phyloP scores from a whole-genome alignment of 1,140 invertebrate genomes.

The Apis laboriosa region DNA sequence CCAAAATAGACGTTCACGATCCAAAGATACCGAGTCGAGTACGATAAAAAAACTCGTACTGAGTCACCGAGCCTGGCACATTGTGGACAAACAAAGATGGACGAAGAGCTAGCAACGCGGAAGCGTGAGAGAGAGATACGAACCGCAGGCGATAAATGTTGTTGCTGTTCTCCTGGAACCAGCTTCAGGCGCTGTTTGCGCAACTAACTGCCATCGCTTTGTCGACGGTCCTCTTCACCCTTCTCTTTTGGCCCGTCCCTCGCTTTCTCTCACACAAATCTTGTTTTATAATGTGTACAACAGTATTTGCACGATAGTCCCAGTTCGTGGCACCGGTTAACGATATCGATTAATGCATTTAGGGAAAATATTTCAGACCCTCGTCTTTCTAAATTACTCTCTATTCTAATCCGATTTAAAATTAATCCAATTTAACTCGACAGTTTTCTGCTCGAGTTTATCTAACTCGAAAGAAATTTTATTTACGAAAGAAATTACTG shows the following conservation, averaged over 20 bases:
- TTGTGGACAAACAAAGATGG: constrained; percentile 13
- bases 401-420: background rate
- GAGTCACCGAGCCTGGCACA: constrained; percentile 38
- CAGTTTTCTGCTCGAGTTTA: no score
- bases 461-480: no score
- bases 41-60: constrained; percentile 44
- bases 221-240: background rate
- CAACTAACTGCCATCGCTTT: constrained; percentile 30
- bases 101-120: background rate
- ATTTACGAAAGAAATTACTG: no score
- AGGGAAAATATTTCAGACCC: background rate
- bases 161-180: constrained; percentile 27
- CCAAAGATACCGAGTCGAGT: constrained; percentile 35
- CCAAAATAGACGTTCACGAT: constrained; percentile 47
- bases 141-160: constrained; percentile 43
- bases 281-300: constrained; percentile 39
- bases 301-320: background rate
- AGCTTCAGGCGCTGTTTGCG: constrained; percentile 39
- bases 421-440: no score
- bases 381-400: background rate
- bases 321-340: background rate
- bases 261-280: constrained; percentile 19
- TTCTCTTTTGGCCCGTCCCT: background rate
- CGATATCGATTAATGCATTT: background rate
- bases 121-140: constrained; percentile 15